A percentile compares a stretch with the other conserved stretches of the same genome.
Evolutionary conservation across 2,888 invertebrate species (phyloP).

Genomic region (Drepanosiphum platanoidis): DNA sequence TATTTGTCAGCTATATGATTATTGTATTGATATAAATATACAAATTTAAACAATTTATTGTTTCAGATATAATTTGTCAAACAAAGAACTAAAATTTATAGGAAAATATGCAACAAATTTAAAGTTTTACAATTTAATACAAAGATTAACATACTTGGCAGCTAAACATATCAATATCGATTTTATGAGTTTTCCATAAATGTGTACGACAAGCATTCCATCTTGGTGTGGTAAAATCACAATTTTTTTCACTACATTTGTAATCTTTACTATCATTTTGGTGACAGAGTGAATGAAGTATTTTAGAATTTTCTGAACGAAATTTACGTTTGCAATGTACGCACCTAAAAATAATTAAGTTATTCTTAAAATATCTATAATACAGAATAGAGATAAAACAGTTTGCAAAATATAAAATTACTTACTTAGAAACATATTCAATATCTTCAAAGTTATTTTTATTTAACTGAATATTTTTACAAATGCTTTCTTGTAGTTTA

Average conservation of each 20-base stretch:
- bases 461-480: constrained; percentile 28
- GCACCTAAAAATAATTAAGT: constrained; percentile 33
- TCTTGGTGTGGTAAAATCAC: constrained; percentile 65
- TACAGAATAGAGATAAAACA: neutral
- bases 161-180: constrained; percentile 82
- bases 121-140: neutral
- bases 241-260: constrained; percentile 64
- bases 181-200: constrained; percentile 79
- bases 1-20: too few relatives aligned
- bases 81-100: too few relatives aligned
- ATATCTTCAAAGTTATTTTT: constrained; percentile 50
- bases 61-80: too few relatives aligned
- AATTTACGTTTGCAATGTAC: constrained; percentile 56
- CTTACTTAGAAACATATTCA: constrained; percentile 54
- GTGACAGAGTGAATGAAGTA: constrained; percentile 56
- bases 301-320: constrained; percentile 57
- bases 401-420: neutral
- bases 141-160: constrained; percentile 74
- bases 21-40: too few relatives aligned
- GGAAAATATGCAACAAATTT: too few relatives aligned
- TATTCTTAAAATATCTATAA: neutral
- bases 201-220: constrained; percentile 79
- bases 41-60: too few relatives aligned
- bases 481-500: constrained; percentile 6
- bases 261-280: constrained; percentile 62